Conservation (phyloP, 2,113 vertebrate genomes). For the Neoarius graeffei region DNA sequence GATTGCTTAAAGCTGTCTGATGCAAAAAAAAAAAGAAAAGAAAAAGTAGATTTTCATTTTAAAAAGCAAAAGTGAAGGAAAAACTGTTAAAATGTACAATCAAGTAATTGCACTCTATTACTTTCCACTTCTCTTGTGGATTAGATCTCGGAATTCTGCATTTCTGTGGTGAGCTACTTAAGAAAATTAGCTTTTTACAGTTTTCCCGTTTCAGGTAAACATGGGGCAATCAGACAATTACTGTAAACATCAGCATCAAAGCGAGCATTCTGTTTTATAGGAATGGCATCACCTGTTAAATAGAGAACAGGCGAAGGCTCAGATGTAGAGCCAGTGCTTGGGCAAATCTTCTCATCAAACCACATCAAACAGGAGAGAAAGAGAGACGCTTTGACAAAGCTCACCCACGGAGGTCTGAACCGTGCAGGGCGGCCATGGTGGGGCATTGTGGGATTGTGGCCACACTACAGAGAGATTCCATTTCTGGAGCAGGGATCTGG, state of each 20-base stretch:
- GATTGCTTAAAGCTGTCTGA: neutral
- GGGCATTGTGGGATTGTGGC: conserved; percentile 37
- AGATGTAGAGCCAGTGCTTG: conserved; percentile 7
- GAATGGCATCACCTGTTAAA: conserved; percentile 24
- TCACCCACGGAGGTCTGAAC: conserved; percentile 37
- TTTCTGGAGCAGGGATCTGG: conserved; percentile 31
- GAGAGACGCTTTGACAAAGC: conserved; percentile 34
- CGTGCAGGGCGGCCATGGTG: conserved; percentile 8
- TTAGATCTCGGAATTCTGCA: neutral
- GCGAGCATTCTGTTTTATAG: neutral
- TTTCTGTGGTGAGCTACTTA: neutral
- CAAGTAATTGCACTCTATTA: neutral
- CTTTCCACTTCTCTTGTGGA: neutral
- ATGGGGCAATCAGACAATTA: conserved; percentile 21
- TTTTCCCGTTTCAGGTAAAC: neutral
- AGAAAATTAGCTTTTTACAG: neutral
- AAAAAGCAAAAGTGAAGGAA: neutral
- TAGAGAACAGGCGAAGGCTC: neutral
- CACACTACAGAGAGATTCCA: conserved; percentile 38
- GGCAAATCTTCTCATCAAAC: conserved; percentile 1
- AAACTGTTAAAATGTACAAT: neutral
- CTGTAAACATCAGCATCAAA: conserved; percentile 21
- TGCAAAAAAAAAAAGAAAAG: neutral
- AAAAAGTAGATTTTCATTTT: neutral
- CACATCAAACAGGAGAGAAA: conserved; percentile 31